phyloP scores from a whole-genome alignment of 2,797 vertebrate species.

The Meriones psammophilus region DNA sequence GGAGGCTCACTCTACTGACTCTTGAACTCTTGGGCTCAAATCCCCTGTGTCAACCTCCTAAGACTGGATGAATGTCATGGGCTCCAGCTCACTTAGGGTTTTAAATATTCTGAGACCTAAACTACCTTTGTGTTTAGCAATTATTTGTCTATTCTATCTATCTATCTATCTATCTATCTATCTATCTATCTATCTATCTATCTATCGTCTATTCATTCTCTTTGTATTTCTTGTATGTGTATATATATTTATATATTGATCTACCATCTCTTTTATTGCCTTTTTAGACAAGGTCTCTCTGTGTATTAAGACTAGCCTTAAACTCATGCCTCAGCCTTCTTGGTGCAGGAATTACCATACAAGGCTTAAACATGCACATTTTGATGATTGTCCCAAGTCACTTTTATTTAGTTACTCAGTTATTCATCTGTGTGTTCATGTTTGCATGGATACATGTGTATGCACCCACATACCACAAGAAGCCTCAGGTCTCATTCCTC shows the following conservation, averaged over 20 bases:
- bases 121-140: neutral
- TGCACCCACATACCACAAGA: too few species aligned
- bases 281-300: neutral
- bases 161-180: neutral
- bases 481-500: neutral
- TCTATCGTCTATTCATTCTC: neutral
- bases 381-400: neutral
- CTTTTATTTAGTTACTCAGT: neutral
- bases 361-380: neutral
- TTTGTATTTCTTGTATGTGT: neutral
- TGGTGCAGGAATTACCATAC: neutral
- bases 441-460: neutral
- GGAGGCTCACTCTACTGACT: neutral
- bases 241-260: neutral
- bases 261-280: neutral
- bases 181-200: neutral
- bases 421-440: neutral
- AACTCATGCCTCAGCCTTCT: neutral
- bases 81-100: neutral
- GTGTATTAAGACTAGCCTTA: neutral
- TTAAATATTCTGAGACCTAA: neutral
- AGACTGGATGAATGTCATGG: neutral
- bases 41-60: neutral
- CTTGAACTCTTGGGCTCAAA: neutral
- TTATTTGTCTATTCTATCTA: neutral